Percentiles rank a stretch among this genome's conserved stretches.
These are phyloP conservation scores for Cheilosia soror DNA, from an alignment of 2,888 invertebrate species.

Conservation along the genomic window DNA sequence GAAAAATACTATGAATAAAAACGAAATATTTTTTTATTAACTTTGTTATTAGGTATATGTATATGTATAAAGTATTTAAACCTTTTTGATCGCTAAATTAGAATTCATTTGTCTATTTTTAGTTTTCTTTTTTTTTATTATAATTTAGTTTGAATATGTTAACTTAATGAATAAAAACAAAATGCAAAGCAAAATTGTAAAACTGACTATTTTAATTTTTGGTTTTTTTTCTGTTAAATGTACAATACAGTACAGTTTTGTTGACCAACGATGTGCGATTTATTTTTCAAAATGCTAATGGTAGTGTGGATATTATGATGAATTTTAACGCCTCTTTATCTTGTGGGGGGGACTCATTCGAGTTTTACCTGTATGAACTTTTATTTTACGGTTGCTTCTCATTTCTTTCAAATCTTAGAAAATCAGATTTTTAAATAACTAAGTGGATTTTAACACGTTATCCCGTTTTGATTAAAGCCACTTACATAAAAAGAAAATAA, in stretches of 20 bases:
- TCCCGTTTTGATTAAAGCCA: no score
- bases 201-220: slow-evolving; percentile 29
- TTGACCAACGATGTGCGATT: neutral
- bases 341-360: no score
- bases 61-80: slow-evolving; percentile 63
- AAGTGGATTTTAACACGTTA: no score
- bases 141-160: slow-evolving; percentile 62
- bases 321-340: no score
- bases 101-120: slow-evolving; percentile 26
- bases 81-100: slow-evolving; percentile 51
- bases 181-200: slow-evolving; percentile 67
- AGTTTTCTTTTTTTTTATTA: slow-evolving; percentile 39
- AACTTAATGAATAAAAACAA: slow-evolving; percentile 66
- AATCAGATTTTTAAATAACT: no score
- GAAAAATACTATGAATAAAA: slow-evolving; percentile 43
- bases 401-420: no score
- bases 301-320: no score
- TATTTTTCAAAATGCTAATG: no score
- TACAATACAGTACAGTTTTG: neutral
- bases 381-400: no score
- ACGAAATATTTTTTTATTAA: slow-evolving; percentile 59
- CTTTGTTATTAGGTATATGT: slow-evolving; percentile 58
- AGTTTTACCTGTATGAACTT: no score
- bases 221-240: neutral
- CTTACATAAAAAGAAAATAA: no score